Percentiles rank a stretch among this genome's conserved stretches.
These are phyloP conservation scores for Diaprepes abbreviatus DNA, from an alignment of 2,888 invertebrate genomes.

Conservation along the genomic window DNA sequence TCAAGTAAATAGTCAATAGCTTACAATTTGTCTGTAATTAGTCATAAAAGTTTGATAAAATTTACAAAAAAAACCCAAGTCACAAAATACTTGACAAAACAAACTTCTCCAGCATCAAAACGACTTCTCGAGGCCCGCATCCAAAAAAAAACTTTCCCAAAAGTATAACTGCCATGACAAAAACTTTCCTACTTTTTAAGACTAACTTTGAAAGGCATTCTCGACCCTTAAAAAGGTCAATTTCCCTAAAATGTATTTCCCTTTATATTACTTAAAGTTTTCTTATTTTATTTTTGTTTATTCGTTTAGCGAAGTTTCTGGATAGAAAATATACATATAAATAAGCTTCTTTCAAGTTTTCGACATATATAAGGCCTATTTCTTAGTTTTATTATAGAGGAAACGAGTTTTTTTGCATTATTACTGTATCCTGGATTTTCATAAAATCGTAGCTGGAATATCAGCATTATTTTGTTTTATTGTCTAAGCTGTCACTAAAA, in stretches of 20 bases:
- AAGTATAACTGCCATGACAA: conserved; percentile 2
- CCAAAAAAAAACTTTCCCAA: not conserved
- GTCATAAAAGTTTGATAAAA: too few relatives aligned
- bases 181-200: conserved; percentile 7
- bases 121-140: too few relatives aligned
- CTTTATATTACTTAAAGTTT: conserved; percentile 28
- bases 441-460: too few relatives aligned
- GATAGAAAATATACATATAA: conserved; percentile 38
- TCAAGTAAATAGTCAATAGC: too few relatives aligned
- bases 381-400: conserved; percentile 30
- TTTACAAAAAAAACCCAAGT: too few relatives aligned
- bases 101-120: too few relatives aligned
- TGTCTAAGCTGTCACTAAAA: too few relatives aligned
- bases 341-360: conserved; percentile 31
- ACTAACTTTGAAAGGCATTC: conserved; percentile 16
- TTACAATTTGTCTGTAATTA: too few relatives aligned
- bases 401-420: conserved; percentile 25
- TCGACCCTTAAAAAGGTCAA: not conserved
- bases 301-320: conserved; percentile 10
- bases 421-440: too few relatives aligned
- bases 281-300: conserved; percentile 26
- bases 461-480: too few relatives aligned
- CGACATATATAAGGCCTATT: conserved; percentile 17
- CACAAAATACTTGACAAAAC: too few relatives aligned
- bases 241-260: conserved; percentile 12